Base-by-base conservation (phyloP, 1,140 invertebrate species). In the Dermatophagoides farinae region DNA sequence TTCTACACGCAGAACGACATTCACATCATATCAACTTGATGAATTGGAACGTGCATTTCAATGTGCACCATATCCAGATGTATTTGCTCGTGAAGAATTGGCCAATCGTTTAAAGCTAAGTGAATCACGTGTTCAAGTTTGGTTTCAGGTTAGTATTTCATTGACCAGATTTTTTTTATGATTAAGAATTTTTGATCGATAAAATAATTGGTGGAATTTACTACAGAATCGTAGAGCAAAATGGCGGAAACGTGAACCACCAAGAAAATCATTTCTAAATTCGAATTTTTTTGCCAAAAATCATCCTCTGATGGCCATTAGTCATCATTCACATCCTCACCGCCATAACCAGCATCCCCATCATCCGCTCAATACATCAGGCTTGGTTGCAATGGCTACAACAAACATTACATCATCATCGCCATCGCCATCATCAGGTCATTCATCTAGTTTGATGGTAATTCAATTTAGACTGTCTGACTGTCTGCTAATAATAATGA, bases 171-270 rank as follows among this genome's bases (percentile, higher is more conserved):
- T 41, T 16, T 1, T n/a, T n/a, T n/a, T 20, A 38, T 53, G 1
- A 12, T n/a, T n/a, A n/a, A n/a, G n/a, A n/a, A n/a, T n/a, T n/a
- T n/a, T n/a, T n/a, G n/a, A 38, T 1, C 57, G 40, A 20, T 59
- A 60, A 20, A 18, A 39, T 2, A 46, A 51, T 60, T 39, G 31
- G 6, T 44, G 1, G 6, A 41, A 73, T 77, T n/a, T 84, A 85
- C 84, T n/a, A 88, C 87, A 97, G 75, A 97, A 97, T 69, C 78
- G 92, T 62, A 78, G 92, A 57, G 92, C 92, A 9, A 97, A 97
- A 71, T 97, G 93, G 92, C 78, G 93, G 18, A 97, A 97, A 72
- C 82, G 90, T 6, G 93, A 97, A 73, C 95, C 95, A 14, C 92
- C 91, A 0, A 81, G 95, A 62, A 92, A 92, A 40, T 62, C 63